A percentile compares a stretch with the other conserved stretches of the same genome.
These are phyloP conservation scores for Coelogynopora nodosa DNA, from an alignment of 2,888 invertebrate genomes.

Conservation along the genomic window DNA sequence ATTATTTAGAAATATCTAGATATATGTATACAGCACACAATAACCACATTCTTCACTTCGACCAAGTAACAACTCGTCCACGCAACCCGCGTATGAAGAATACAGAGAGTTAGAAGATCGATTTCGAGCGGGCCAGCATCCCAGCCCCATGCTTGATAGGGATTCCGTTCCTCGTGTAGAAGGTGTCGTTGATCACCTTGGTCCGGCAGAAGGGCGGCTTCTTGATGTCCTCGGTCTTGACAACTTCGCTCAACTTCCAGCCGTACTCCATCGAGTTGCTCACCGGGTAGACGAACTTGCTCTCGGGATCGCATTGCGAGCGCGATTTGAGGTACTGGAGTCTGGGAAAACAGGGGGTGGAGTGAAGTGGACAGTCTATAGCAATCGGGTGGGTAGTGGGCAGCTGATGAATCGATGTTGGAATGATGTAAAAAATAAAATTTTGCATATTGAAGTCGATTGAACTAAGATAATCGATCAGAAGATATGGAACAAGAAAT, in stretches of 20 bases:
- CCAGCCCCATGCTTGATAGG: conserved; percentile 48
- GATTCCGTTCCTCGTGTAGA: conserved; percentile 60
- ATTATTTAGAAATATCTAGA: no score
- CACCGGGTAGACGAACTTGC: conserved; percentile 58
- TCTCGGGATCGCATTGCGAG: conserved; percentile 56
- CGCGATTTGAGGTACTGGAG: conserved; percentile 48
- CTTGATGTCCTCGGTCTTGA: conserved; percentile 56
- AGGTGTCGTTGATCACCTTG: conserved; percentile 59
- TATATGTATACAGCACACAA: no score
- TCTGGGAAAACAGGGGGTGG: conserved; percentile 33
- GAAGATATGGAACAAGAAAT: no score
- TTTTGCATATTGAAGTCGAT: no score
- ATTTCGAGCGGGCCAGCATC: conserved; percentile 36
- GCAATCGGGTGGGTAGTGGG: no score
- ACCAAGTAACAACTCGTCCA: no score
- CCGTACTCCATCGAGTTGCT: conserved; percentile 61
- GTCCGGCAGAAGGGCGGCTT: conserved; percentile 58
- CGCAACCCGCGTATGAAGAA: no score
- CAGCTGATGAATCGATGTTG: no score
- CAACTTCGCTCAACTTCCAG: conserved; percentile 58
- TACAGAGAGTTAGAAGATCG: conserved; percentile 39
- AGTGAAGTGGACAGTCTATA: no score
- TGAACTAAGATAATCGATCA: no score
- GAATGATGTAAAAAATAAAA: no score
- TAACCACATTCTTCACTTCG: no score